A percentile compares a stretch with the other conserved stretches of the same genome.
phyloP scores from a whole-genome alignment of 2,113 vertebrate species.

The Sinocyclocheilus anshuiensis region DNA sequence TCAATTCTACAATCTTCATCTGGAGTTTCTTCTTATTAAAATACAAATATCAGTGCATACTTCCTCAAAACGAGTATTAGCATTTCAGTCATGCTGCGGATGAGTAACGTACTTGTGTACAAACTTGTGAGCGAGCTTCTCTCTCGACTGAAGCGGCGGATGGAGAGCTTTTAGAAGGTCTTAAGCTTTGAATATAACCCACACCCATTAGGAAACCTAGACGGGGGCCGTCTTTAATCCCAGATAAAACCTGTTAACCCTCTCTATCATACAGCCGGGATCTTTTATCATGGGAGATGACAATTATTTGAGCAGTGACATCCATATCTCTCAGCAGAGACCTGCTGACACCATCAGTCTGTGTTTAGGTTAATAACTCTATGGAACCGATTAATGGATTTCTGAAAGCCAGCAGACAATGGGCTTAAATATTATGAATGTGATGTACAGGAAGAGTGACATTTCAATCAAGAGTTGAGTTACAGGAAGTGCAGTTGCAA shows the following conservation, averaged over 20 bases:
- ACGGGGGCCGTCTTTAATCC: constrained; percentile 63
- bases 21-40: not conserved
- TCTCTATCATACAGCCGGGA: constrained; percentile 58
- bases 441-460: not conserved
- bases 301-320: constrained; percentile 22
- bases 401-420: not conserved
- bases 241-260: constrained; percentile 77
- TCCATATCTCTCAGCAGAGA: constrained; percentile 48
- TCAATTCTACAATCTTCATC: constrained; percentile 5
- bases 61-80: not conserved
- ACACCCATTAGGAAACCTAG: constrained; percentile 61
- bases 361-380: constrained; percentile 24
- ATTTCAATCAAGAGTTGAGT: not conserved
- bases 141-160: constrained; percentile 15
- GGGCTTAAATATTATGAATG: not conserved
- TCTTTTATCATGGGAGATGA: constrained; percentile 60
- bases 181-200: constrained; percentile 64
- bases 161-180: constrained; percentile 70
- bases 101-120: not conserved
- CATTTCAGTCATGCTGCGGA: not conserved
- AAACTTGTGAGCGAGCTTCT: not conserved
- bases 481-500: not conserved
- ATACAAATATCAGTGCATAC: not conserved
- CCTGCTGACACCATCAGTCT: constrained; percentile 28
- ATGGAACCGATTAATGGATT: not conserved